Evolutionary conservation across 2,888 invertebrate genomes (phyloP).

Genomic region (Mylabris sibirica): DNA sequence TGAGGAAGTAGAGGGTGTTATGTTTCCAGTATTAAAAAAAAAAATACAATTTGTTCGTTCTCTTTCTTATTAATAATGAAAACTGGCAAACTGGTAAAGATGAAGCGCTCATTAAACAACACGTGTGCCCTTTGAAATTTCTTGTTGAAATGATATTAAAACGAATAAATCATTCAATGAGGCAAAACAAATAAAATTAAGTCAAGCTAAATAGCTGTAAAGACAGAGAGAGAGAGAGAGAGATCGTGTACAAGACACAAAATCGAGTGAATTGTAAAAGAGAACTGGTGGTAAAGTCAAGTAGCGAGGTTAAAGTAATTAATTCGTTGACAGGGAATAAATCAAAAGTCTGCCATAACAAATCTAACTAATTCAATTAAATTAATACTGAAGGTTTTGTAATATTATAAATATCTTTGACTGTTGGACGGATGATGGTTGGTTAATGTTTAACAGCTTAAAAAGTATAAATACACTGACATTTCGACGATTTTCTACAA

Average conservation of each 20-base stretch:
- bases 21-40: background rate
- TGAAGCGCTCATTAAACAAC: constrained; percentile 22
- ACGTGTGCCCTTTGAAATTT: constrained; percentile 29
- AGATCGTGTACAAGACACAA: background rate
- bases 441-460: background rate
- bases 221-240: constrained; percentile 23
- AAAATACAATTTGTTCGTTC: background rate
- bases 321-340: constrained; percentile 48
- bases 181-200: constrained; percentile 42
- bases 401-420: constrained; percentile 42
- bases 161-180: constrained; percentile 34
- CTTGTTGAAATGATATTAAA: constrained; percentile 33
- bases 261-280: constrained; percentile 19
- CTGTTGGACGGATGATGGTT: background rate
- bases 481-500: background rate
- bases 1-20: background rate
- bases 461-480: background rate
- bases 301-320: constrained; percentile 44
- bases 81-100: constrained; percentile 3
- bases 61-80: background rate
- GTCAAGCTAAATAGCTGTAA: constrained; percentile 31
- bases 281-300: constrained; percentile 37
- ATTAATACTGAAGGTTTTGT: constrained; percentile 46
- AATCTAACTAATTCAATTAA: constrained; percentile 50
- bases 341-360: constrained; percentile 40